Evolutionary conservation across 2,888 invertebrate genomes (phyloP).

Genomic region (Scaptomyza flava): DNA sequence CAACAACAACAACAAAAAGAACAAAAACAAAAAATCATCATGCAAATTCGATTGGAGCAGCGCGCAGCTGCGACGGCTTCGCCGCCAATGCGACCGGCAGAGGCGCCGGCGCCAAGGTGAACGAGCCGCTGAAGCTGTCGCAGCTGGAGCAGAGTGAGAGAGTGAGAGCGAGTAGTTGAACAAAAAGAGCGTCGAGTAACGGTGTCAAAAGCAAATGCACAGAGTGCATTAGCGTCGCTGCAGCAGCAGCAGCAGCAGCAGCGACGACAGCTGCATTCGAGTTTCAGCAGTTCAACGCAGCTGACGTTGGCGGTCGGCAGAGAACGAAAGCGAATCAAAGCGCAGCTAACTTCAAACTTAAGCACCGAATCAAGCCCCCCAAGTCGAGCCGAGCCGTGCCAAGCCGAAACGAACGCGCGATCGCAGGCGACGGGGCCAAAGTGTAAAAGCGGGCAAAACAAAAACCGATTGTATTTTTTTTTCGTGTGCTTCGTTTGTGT

Average conservation of each 20-base stretch:
- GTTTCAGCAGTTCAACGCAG: constrained; percentile 59
- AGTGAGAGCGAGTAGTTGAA: constrained; percentile 6
- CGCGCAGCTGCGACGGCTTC: constrained; percentile 68
- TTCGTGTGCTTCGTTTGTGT: neutral
- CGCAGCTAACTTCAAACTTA: constrained; percentile 11
- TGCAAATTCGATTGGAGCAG: constrained; percentile 60
- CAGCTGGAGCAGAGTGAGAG: constrained; percentile 9
- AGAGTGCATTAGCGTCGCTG: constrained; percentile 52
- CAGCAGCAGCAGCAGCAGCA: constrained; percentile 39
- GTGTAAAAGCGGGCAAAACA: constrained; percentile 17
- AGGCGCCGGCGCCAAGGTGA: constrained; percentile 70
- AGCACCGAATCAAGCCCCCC: constrained; percentile 14
- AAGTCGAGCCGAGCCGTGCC: constrained; percentile 4
- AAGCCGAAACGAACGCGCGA: constrained; percentile 9
- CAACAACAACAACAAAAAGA: constrained; percentile 1
- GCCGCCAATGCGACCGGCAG: constrained; percentile 41
- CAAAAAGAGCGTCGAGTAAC: constrained; percentile 12
- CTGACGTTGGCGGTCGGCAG: constrained; percentile 55
- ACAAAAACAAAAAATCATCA: constrained; percentile 21
- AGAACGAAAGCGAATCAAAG: constrained; percentile 39
- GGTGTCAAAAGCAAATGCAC: constrained; percentile 44
- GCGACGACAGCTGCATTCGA: constrained; percentile 61
- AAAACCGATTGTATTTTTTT: constrained; percentile 3
- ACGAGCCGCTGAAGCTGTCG: constrained; percentile 43
- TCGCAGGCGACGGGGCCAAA: constrained; percentile 24